phyloP scores from a whole-genome alignment of 2,888 invertebrate genomes.

The Neoitamus cyanurus region DNA sequence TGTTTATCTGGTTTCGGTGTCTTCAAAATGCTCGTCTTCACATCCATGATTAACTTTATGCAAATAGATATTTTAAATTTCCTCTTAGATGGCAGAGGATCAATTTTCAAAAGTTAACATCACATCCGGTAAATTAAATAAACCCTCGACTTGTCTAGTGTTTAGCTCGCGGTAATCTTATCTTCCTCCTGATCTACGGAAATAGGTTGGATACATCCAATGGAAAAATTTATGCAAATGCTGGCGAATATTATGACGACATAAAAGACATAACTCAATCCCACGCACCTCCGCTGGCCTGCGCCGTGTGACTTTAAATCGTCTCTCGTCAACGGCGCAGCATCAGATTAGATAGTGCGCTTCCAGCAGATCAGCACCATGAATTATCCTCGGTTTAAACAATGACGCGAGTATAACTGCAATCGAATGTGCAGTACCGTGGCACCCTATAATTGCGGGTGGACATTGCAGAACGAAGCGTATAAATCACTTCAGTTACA shows the following conservation, averaged over 20 bases:
- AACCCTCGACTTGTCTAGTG: neutral
- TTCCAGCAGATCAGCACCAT: neutral
- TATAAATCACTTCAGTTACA: conserved; percentile 20
- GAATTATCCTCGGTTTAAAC: conserved; percentile 27
- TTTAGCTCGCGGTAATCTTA: neutral
- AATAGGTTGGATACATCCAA: conserved; percentile 17
- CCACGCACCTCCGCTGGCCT: conserved; percentile 24
- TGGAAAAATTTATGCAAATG: conserved; percentile 45
- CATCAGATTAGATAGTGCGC: conserved; percentile 31
- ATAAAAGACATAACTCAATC: conserved; percentile 37
- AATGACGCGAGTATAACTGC: conserved; percentile 1
- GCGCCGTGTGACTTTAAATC: neutral
- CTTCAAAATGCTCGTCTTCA: too few relatives aligned
- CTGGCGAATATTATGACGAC: conserved; percentile 40
- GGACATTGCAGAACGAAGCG: conserved; percentile 28
- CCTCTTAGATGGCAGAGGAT: neutral
- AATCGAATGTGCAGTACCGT: neutral
- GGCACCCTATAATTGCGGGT: conserved; percentile 34
- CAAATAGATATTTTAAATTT: too few relatives aligned
- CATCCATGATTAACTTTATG: too few relatives aligned
- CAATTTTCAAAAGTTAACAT: neutral
- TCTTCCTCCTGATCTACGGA: neutral
- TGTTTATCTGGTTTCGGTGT: too few relatives aligned
- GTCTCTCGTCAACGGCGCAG: conserved; percentile 25
- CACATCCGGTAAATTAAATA: neutral